Base-by-base conservation (phyloP, 2,113 vertebrate species). In the Podilymbus podiceps region DNA sequence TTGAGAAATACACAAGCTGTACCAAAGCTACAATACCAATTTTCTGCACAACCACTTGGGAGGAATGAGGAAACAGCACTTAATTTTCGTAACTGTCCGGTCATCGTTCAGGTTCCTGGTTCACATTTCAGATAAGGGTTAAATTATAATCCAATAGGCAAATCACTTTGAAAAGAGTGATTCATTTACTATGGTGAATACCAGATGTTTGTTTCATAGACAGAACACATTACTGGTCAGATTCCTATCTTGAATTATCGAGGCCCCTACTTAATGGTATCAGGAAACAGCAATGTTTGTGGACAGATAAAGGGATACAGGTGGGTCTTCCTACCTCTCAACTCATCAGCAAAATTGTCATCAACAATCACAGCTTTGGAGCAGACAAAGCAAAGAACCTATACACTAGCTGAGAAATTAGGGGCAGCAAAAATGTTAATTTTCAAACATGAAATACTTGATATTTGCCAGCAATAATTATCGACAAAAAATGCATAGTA, bases 21-120 rank as follows among this genome's bases (percentile, higher is more conserved):
- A 90, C n/a, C 47, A 84, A 76, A 85, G 20, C 27, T 44, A 87
- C 52, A 71, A 22, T 59, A 82, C n/a, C 12, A 23, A 74, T 75
- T 91, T 87, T 79, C 59, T 77, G 62, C 58, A 69, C 33, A 79
- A 49, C 40, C 27, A 52, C 49, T 75, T 73, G 38, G 38, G 53
- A 95, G 76, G 89, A 97, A 97, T 66, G 89, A 95, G 93, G 90
- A 97, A 97, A 75, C 35, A 60, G 15, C 28, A 52, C 12, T 89
- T 49, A 74, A 33, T 94, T 88, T 83, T 47, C 63, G 76, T 93
- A 84, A 88, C 28, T 13, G 13, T 67, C 35, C 0, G 3, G 27
- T 86, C 88, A 90, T 91, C 3, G 0, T 88, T 94, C 67, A 74
- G 59, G 40, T 96, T 97, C 73, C 79, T 47, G 40, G 63, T 90